Percentiles rank a stretch among this genome's conserved stretches.
These are phyloP conservation scores for Pachyuromys duprasi DNA, from an alignment of 2,797 vertebrate genomes.

Conservation along the genomic window DNA sequence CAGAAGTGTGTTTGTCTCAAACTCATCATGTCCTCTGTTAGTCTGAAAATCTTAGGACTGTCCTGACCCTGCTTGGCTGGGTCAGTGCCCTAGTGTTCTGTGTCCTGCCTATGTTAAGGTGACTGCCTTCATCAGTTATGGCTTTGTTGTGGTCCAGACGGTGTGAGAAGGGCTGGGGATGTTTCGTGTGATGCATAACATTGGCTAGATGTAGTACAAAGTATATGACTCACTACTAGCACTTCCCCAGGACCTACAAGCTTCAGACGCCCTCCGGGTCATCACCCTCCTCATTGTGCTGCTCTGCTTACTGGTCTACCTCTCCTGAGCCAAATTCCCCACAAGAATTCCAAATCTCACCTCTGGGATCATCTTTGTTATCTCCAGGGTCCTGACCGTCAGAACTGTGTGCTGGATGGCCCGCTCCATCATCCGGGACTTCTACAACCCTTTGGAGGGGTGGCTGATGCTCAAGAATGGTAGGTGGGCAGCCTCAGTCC, in stretches of 20 bases:
- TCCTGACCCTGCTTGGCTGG: conserved; percentile 91
- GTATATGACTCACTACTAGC: conserved; percentile 93
- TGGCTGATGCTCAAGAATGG: conserved; percentile 85
- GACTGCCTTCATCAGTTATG: conserved; percentile 93
- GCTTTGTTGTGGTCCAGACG: conserved; percentile 93
- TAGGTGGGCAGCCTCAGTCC: conserved; percentile 85
- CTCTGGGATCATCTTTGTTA: conserved; percentile 86
- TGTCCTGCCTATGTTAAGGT: conserved; percentile 90
- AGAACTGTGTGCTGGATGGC: conserved; percentile 90
- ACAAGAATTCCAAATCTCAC: conserved; percentile 84
- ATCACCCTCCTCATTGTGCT: conserved; percentile 86
- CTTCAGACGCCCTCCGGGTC: conserved; percentile 90
- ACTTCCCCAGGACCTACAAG: conserved; percentile 92
- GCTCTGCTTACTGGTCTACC: conserved; percentile 86
- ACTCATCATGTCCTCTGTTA: conserved; percentile 89
- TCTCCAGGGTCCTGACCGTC: conserved; percentile 85
- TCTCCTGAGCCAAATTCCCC: conserved; percentile 88
- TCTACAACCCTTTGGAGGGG: conserved; percentile 87
- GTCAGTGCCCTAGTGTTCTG: conserved; percentile 89
- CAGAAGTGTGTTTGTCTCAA: neutral
- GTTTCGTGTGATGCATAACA: conserved; percentile 93
- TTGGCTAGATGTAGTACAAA: conserved; percentile 93
- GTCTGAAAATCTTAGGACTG: conserved; percentile 91
- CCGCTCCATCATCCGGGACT: conserved; percentile 86
- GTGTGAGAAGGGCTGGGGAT: conserved; percentile 94